phyloP scores from a whole-genome alignment of 2,888 invertebrate genomes.

The Petrolisthes manimaculis region DNA sequence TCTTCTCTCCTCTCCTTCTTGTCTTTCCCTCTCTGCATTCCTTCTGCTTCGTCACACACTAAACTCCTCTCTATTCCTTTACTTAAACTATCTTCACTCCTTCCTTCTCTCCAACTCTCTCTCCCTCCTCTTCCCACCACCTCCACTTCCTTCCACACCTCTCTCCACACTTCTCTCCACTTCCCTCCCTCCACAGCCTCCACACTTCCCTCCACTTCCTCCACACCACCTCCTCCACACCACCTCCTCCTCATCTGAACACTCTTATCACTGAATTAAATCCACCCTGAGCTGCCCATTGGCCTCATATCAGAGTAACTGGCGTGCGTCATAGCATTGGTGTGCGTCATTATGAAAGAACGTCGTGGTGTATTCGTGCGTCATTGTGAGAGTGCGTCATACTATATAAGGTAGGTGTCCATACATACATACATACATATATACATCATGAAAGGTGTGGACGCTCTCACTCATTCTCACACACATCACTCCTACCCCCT shows the following conservation, averaged over 20 bases:
- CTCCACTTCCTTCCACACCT: background rate
- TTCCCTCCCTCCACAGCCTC: background rate
- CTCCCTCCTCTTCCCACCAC: background rate
- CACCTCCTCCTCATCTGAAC: background rate
- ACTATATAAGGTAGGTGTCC: too few species aligned
- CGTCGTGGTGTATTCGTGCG: too few species aligned
- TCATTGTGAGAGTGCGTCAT: too few species aligned
- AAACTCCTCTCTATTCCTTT: too few species aligned
- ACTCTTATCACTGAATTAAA: background rate
- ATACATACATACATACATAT: too few species aligned
- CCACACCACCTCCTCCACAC: background rate
- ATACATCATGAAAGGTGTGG: too few species aligned
- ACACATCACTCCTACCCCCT: slow-evolving; percentile 47
- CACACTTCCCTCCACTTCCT: background rate
- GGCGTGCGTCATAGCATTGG: too few species aligned
- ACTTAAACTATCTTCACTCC: background rate
- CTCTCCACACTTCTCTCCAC: too few species aligned
- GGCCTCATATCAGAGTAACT: background rate
- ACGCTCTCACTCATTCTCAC: slow-evolving; percentile 23
- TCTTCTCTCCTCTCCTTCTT: too few species aligned
- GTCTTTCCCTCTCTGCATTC: background rate
- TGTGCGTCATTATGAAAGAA: too few species aligned
- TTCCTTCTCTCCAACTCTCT: too few species aligned
- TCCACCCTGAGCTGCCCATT: background rate
- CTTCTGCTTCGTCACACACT: background rate